A percentile compares a stretch with the other conserved stretches of the same genome.
phyloP scores from a whole-genome alignment of 2,888 invertebrate species.

The Drosophila putrida region DNA sequence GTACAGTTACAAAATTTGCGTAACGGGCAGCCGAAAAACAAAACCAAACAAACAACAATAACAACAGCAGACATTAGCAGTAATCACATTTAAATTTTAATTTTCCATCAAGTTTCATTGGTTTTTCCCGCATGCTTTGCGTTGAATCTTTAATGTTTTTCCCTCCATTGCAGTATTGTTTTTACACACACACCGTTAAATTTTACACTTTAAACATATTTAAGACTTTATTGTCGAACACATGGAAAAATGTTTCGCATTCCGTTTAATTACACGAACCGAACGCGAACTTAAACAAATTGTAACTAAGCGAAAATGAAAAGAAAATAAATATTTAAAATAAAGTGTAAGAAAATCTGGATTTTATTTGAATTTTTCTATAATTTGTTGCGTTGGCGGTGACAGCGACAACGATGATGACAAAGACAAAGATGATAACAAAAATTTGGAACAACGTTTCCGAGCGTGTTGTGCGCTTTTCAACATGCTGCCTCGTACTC shows the following conservation, averaged over 20 bases:
- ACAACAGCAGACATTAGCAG: conserved; percentile 1
- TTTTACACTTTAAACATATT: conserved; percentile 34
- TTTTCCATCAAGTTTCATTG: conserved; percentile 6
- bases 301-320: conserved; percentile 15
- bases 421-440: conserved; percentile 39
- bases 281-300: conserved; percentile 9
- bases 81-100: conserved; percentile 13
- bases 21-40: conserved; percentile 32
- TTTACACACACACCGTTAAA: conserved; percentile 5
- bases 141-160: neutral
- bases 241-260: conserved; percentile 18
- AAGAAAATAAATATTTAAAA: conserved; percentile 28
- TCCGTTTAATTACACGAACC: conserved; percentile 16
- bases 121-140: neutral
- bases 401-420: conserved; percentile 22
- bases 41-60: conserved; percentile 21
- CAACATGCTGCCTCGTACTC: conserved; percentile 74
- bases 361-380: conserved; percentile 4
- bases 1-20: conserved; percentile 59
- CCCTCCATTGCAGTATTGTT: neutral
- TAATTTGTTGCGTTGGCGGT: conserved; percentile 32
- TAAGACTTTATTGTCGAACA: conserved; percentile 29
- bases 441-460: conserved; percentile 43
- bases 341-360: conserved; percentile 14
- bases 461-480: conserved; percentile 70